Evolutionary conservation across 2,888 invertebrate species (phyloP), one percentile per base, ranked within the genome.

Genomic region (Standfussiana lucernea): DNA sequence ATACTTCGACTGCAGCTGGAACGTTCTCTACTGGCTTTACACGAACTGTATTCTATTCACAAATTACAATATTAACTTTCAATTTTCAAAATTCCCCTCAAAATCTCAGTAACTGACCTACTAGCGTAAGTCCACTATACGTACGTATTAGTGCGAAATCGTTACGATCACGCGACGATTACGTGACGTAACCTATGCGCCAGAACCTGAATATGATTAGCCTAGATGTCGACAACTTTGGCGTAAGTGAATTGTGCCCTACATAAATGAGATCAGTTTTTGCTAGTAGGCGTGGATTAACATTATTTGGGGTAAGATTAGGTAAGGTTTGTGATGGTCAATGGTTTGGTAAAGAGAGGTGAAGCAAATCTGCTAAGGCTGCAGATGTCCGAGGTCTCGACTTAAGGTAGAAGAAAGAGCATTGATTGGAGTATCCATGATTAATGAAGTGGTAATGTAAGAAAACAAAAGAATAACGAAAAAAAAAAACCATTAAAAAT

Each of bases 181-280:
- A 73, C 56, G 75, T 91, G 89, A 93, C 91, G 91, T 92, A 93
- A 93, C 83, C 83, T 86, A 76, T 89, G 86, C 88, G 88, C 88
- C 88, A 90, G 88, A 90, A 90, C 89, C 88, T 89, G 92, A 91
- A 93, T 92, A 85, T 85, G 84, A 92, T 93, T 93, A 93, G 88
- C 93, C 93, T 88, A 91, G 90, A 92, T 92, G 83, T 79, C 77
- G 74, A 75, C 82, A 70, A 68, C 86, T 82, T 81, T 68, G 47
- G 75, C 72, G 75, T 73, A 75, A 86, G 81, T 81, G 75, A 75
- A 79, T 80, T 81, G 82, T 76, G 72, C 50, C 72, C 76, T 75
- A 82, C 79, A 80, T 80, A 71, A 75, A 32, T 71, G 77, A 45
- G 53, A 68, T 80, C 73, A 72, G 62, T 66, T 74, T 83, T 82